These are phyloP conservation scores for Ophion slaviceki DNA, from an alignment of 2,888 invertebrate species.

Conservation along the genomic window DNA sequence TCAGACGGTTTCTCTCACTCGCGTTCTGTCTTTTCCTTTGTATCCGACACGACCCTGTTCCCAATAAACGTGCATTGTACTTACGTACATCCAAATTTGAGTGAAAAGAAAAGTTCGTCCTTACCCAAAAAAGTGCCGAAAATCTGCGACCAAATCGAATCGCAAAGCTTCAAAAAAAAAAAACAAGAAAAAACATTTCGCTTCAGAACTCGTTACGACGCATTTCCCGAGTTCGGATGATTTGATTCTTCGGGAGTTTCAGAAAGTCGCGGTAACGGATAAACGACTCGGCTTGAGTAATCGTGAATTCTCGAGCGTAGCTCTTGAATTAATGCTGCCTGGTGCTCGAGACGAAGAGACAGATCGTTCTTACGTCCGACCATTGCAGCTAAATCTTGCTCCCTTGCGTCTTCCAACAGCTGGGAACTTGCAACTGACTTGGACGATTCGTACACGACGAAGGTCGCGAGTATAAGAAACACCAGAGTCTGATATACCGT, in stretches of 20 bases:
- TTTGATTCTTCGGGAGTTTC: slow-evolving; percentile 29
- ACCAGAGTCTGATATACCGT: slow-evolving; percentile 64
- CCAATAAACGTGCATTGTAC: background rate
- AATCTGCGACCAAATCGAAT: too few relatives aligned
- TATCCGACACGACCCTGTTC: background rate
- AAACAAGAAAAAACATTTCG: background rate
- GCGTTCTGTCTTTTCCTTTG: background rate
- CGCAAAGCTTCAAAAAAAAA: background rate
- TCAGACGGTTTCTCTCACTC: background rate
- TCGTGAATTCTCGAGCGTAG: slow-evolving; percentile 63
- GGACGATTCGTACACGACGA: slow-evolving; percentile 66
- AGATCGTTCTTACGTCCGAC: slow-evolving; percentile 65
- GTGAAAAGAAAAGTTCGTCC: background rate
- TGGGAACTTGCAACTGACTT: slow-evolving; percentile 63
- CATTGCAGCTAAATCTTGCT: slow-evolving; percentile 63
- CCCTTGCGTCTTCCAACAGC: slow-evolving; percentile 57
- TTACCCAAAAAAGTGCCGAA: too few relatives aligned
- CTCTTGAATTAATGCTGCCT: slow-evolving; percentile 67
- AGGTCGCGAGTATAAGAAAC: slow-evolving; percentile 66
- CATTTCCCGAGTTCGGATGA: slow-evolving; percentile 9
- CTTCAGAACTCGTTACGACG: background rate
- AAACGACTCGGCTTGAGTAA: slow-evolving; percentile 62
- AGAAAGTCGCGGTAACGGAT: slow-evolving; percentile 33
- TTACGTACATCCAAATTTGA: background rate
- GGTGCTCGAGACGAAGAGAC: slow-evolving; percentile 64